These are phyloP conservation scores for Xylocampa areola DNA, from an alignment of 2,888 invertebrate genomes.

Conservation along the genomic window DNA sequence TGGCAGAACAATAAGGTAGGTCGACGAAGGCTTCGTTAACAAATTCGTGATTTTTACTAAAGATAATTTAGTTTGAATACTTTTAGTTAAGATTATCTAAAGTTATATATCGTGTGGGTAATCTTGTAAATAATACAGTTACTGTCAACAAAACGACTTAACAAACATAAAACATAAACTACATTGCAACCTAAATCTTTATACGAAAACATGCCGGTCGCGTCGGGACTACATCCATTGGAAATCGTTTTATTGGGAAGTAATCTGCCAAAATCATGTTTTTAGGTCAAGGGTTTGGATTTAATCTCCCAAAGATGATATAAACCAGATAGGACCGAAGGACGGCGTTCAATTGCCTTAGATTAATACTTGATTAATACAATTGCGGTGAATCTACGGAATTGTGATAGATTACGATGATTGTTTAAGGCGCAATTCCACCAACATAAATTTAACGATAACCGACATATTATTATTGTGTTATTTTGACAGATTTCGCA, in stretches of 20 bases:
- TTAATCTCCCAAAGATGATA: slow-evolving; percentile 8
- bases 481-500: too few relatives aligned
- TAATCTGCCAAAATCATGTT: slow-evolving; percentile 19
- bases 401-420: slow-evolving; percentile 13
- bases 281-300: slow-evolving; percentile 37
- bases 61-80: too few relatives aligned
- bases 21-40: too few relatives aligned
- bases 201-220: neutral
- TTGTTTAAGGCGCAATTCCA: too few relatives aligned
- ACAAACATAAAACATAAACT: neutral
- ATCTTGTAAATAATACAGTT: neutral
- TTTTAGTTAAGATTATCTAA: too few relatives aligned
- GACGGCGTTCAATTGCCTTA: slow-evolving; percentile 28
- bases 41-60: too few relatives aligned
- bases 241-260: slow-evolving; percentile 32
- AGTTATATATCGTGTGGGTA: too few relatives aligned
- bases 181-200: neutral
- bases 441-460: too few relatives aligned
- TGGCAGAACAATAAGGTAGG: too few relatives aligned
- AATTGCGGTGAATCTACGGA: slow-evolving; percentile 5
- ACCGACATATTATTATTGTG: too few relatives aligned
- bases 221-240: slow-evolving; percentile 9
- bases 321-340: slow-evolving; percentile 11
- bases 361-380: slow-evolving; percentile 22
- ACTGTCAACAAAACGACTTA: neutral